Conservation (phyloP, 2,888 invertebrate species). For the Eucera pruinosa region DNA sequence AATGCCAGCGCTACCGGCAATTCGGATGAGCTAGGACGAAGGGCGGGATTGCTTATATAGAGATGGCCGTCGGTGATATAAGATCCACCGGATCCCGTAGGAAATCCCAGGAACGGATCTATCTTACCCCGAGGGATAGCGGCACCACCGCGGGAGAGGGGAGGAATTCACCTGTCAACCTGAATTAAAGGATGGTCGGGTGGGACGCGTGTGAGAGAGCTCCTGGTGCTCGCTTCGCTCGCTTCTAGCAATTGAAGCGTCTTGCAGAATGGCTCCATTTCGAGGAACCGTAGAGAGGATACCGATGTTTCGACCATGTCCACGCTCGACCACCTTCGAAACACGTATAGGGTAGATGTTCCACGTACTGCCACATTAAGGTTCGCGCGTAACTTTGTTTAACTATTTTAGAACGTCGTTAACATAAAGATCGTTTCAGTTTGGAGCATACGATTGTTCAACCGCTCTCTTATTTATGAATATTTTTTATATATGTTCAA, state of each 20-base stretch:
- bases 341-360: conserved; percentile 19
- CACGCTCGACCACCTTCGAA: conserved; percentile 49
- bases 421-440: too few species aligned
- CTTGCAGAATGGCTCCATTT: conserved; percentile 66
- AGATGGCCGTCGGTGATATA: conserved; percentile 84
- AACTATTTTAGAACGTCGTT: too few species aligned
- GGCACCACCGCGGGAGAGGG: conserved; percentile 58
- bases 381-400: too few species aligned
- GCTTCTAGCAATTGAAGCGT: conserved; percentile 74
- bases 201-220: conserved; percentile 69
- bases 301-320: conserved; percentile 53
- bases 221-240: conserved; percentile 24
- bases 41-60: conserved; percentile 81
- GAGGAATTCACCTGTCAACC: conserved; percentile 85
- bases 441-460: too few species aligned
- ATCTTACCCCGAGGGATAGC: conserved; percentile 84
- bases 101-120: conserved; percentile 84
- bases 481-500: too few species aligned
- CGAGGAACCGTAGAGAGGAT: conserved; percentile 53
- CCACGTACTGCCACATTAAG: too few species aligned
- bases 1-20: conserved; percentile 66
- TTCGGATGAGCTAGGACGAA: conserved; percentile 66
- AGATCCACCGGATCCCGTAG: conserved; percentile 84
- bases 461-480: too few species aligned
- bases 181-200: conserved; percentile 86